phyloP scores from a whole-genome alignment of 2,888 invertebrate genomes.

The Doris montereyensis region DNA sequence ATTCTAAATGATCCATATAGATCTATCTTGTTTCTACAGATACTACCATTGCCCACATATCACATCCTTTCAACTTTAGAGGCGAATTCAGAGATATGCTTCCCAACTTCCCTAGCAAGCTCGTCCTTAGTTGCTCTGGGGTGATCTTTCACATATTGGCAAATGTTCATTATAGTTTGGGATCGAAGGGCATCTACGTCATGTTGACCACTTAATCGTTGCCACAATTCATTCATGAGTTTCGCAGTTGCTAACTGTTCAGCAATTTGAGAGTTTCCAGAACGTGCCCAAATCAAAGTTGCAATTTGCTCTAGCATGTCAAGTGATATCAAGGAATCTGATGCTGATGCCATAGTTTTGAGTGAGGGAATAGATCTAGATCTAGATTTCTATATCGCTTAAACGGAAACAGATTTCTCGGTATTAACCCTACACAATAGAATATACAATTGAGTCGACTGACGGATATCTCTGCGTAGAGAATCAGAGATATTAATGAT shows the following conservation, averaged over 20 bases:
- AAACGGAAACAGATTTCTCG: too few species aligned
- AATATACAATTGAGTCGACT: too few species aligned
- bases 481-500: too few species aligned
- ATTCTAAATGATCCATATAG: too few species aligned
- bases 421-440: too few species aligned
- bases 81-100: conserved; percentile 59
- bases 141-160: conserved; percentile 61
- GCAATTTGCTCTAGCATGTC: conserved; percentile 56
- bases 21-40: too few species aligned
- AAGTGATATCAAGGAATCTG: too few species aligned
- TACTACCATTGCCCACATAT: too few species aligned
- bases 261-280: conserved; percentile 49
- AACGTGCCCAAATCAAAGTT: conserved; percentile 52
- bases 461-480: too few species aligned
- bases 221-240: conserved; percentile 51
- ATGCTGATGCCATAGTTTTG: too few species aligned
- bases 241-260: conserved; percentile 51
- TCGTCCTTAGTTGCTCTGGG: conserved; percentile 64
- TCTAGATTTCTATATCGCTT: too few species aligned
- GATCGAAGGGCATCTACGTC: conserved; percentile 60
- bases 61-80: conserved; percentile 54
- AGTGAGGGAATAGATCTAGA: too few species aligned
- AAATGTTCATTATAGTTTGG: conserved; percentile 58
- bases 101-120: conserved; percentile 55
- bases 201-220: conserved; percentile 54